Evolutionary conservation across 2,888 invertebrate genomes (phyloP).

Genomic region (Gonocerus acuteangulatus): DNA sequence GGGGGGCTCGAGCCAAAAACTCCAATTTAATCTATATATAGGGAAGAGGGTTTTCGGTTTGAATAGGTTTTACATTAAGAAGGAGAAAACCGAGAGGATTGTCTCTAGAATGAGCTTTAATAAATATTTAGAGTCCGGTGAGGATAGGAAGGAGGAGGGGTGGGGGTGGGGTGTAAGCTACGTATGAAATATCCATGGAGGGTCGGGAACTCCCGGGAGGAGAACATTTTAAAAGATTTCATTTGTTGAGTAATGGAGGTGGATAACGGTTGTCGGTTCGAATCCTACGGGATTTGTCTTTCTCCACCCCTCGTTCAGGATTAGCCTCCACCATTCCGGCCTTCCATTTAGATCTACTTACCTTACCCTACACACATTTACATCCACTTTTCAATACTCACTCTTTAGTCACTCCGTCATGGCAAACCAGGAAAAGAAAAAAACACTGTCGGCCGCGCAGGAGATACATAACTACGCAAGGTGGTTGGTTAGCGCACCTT

Average conservation of each 20-base stretch:
- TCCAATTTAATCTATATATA: conserved; percentile 26
- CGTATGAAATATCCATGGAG: conserved; percentile 20
- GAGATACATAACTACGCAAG: too few relatives aligned
- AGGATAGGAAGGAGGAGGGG: not conserved
- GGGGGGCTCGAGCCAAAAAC: conserved; percentile 8
- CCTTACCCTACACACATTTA: too few relatives aligned
- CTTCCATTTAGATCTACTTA: not conserved
- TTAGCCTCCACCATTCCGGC: too few relatives aligned
- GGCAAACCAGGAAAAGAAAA: too few relatives aligned
- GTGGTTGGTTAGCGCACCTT: too few relatives aligned
- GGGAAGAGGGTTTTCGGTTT: conserved; percentile 1
- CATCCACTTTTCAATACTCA: too few relatives aligned
- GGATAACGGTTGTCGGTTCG: conserved; percentile 9
- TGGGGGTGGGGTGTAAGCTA: conserved; percentile 1
- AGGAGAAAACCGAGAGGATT: not conserved
- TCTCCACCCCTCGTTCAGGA: not conserved
- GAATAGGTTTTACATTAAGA: conserved; percentile 22
- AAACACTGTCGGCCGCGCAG: too few relatives aligned
- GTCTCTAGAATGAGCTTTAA: conserved; percentile 20
- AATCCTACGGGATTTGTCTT: conserved; percentile 9
- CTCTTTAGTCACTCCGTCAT: too few relatives aligned
- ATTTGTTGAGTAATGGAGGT: conserved; percentile 22
- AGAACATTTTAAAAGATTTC: conserved; percentile 23
- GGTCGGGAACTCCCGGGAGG: not conserved
- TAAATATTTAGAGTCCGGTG: conserved; percentile 19